Base-by-base conservation (phyloP, 2,888 invertebrate species). In the Thereva unica region DNA sequence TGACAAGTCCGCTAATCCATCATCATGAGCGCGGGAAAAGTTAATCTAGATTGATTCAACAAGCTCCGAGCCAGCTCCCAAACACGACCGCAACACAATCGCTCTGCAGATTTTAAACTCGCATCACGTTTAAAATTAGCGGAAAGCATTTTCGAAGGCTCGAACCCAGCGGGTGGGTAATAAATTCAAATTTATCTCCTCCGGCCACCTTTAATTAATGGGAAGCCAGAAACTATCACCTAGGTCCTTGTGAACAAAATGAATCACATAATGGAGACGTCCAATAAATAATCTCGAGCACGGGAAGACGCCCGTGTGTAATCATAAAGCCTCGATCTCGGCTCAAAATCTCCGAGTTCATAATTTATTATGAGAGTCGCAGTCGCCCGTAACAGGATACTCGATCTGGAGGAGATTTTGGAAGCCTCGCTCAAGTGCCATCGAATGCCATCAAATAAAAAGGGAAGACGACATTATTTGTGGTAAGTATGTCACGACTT, bases 401-500 rank as follows among this genome's bases (percentile, higher is more conserved):
- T 59, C 40, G 42, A 23, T 49, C 49, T 38, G 38, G 38, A 59
- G 38, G 38, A 59, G 10, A 38, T 47, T 47, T 59, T 57, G 38
- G 47, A 45, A 49, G 40, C 38, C 10, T 35, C 5, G 9, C 10
- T 47, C 59, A 55, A 54, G 52, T 52, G 52, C 40, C 50, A 63
- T 50, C 41, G 44, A 64, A 34, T 12, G 35, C 55, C 66, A 66
- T 66, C 65, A 57, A 49, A 66, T 66, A 66, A 66, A 66, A 57
- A 47, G 35, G 41, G 37, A 8, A 56, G 44, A 66, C 66, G 66
- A 66, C 66, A 66, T 66, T 66, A 66, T 66, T 66, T 66, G 66
- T 66, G 66, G 66, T 66, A 66, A 66, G 66, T 66, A 66, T 52
- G 52, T 66, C 66, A 66, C 66, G 66, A 66, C 37, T 66, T 55